Base-by-base conservation (phyloP, 2,888 invertebrate genomes). In the Chrysolina americana region DNA sequence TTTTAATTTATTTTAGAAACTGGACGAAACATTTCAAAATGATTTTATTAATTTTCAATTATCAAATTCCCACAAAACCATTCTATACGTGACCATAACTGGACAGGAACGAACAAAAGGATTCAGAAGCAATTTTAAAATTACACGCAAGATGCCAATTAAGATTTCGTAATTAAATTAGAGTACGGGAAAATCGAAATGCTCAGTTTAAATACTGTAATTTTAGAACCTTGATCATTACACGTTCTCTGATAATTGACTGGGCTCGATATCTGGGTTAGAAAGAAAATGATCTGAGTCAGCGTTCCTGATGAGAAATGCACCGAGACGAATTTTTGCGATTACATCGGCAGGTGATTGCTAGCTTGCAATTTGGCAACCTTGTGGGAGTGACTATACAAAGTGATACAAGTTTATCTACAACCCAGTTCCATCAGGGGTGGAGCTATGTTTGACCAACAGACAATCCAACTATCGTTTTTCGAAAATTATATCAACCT, bases 141-240 rank as follows among this genome's bases (percentile, higher is more conserved):
- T 15, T 21, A 64, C 63, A 70, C 70, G 64, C 70, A 47, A 70
- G 64, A 64, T 63, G 15, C 5, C 53, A 48, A 70, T 70, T 70
- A 70, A 70, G 64, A 64, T 64, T 53, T 50, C 50, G 21, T 64
- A 64, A 70, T 70, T 64, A 15, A 48, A 63, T 47, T 70, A 44
- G 59, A 70, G 48, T 36, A 21, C 36, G 63, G 64, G 64, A 15
- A 50, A 28, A 70, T 44, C 44, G 15, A 62, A 70, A 19, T n/a
- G 62, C 41, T 50, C 11, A 47, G 17, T 63, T 64, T 4, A 41
- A 64, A n/a, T 69, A 28, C 59, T 59, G 59, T 36, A 36, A 59
- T 59, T 59, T 59, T n/a, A 28, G 36, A 59, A 59, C 28, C 59
- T 59, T 28, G 59, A 28, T 59, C 36, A 59, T 36, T 59, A 59